phyloP scores from a whole-genome alignment of 2,113 vertebrate genomes.

The rabbit (Oryctolagus cuniculus) region DNA sequence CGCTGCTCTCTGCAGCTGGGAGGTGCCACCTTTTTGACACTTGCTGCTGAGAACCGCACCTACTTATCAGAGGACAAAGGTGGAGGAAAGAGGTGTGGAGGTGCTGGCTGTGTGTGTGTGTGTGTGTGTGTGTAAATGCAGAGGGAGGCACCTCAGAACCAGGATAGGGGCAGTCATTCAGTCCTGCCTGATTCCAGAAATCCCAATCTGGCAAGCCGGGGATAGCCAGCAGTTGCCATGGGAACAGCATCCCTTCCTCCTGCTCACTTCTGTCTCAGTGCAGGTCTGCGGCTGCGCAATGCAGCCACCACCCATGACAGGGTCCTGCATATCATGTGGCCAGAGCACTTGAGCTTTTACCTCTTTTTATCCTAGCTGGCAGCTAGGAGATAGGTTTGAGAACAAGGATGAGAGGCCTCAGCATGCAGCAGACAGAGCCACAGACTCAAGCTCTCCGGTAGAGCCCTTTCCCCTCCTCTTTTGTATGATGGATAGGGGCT shows the following conservation, averaged over 20 bases:
- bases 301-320: background rate
- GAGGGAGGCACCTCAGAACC: background rate
- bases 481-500: background rate
- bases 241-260: slow-evolving; percentile 62
- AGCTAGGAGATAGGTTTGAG: background rate
- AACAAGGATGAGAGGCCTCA: background rate
- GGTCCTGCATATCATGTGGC: background rate
- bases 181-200: slow-evolving; percentile 14
- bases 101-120: background rate
- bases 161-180: background rate
- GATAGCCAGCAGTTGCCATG: slow-evolving; percentile 51
- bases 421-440: background rate
- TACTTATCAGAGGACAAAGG: background rate
- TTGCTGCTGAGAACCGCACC: background rate
- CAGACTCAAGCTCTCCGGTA: background rate
- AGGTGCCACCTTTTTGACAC: background rate
- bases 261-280: background rate
- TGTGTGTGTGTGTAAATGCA: background rate
- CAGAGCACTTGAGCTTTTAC: accelerated
- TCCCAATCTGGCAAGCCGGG: background rate
- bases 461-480: background rate
- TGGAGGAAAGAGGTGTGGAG: background rate
- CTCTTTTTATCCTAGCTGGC: background rate
- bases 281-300: background rate
- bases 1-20: background rate